Evolutionary conservation across 2,888 invertebrate genomes (phyloP), one percentile per base, ranked within the genome.

Genomic region (Brachyopa scutellaris): DNA sequence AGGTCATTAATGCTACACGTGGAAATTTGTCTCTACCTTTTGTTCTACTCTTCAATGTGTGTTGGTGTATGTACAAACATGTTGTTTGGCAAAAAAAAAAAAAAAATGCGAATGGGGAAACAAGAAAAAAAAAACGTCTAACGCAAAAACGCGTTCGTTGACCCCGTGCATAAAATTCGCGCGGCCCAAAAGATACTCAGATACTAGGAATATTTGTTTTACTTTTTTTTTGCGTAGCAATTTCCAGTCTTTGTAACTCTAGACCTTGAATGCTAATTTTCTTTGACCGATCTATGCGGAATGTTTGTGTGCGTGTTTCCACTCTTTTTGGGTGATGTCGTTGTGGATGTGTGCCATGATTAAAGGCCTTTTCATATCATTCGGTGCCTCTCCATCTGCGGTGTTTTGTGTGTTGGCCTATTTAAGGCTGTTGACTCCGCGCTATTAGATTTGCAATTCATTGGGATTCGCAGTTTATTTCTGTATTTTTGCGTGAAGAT

Each of bases 251-350:
- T 51, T 78, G 66, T 78, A 72, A 78, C 42, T 78, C 19, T 66
- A 78, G 51, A 78, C 72, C 66, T 72, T 66, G 64, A 78, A 78
- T 78, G 78, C 72, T 78, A 78, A 78, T 72, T 78, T 64, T 26
- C 49, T 21, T 13, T 13, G 29, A 19, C 31, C 67, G 33, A 36
- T 62, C 47, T 49, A n/a, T 38, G 5, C n/a, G 2, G 2, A 31
- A 19, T 19, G 31, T 61, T 40, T 40, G 36, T 64, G 36, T 49
- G 64, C 49, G 64, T 64, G 53, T 55, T 26, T 53, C 29, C 13
- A 13, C 8, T n/a, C n/a, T 29, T 51, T 66, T 45, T 23, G 33
- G 67, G 57, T 47, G 69, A 69, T n/a, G n/a, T n/a, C n/a, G n/a
- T n/a, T n/a, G n/a, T n/a, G n/a, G n/a, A n/a, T 67, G 33, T 55